A percentile compares a stretch with the other conserved stretches of the same genome.
Evolutionary conservation across 1,140 invertebrate genomes (phyloP).

Genomic region (Monomorium pharaonis): DNA sequence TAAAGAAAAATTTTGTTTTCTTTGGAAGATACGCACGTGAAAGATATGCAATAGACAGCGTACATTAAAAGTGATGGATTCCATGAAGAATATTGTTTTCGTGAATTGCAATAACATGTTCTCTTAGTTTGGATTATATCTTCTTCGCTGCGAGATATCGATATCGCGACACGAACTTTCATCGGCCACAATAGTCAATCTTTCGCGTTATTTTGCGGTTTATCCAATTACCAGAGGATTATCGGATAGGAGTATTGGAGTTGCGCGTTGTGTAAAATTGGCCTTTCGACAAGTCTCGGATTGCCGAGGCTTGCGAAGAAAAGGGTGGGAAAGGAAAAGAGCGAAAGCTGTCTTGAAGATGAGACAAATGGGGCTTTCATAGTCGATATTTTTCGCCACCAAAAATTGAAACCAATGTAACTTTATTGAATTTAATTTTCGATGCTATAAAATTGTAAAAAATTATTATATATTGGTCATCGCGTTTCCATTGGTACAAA

Average conservation of each 20-base stretch:
- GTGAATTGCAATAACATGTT: neutral
- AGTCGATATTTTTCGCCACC: constrained; percentile 1
- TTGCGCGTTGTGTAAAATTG: constrained; percentile 50
- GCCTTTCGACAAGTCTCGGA: constrained; percentile 29
- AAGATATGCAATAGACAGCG: neutral
- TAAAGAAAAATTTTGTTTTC: constrained; percentile 6
- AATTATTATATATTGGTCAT: neutral
- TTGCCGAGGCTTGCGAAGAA: constrained; percentile 11
- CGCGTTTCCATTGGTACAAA: neutral
- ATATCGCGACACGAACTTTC: neutral
- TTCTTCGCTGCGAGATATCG: constrained; percentile 20
- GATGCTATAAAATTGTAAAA: neutral
- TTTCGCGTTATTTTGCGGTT: constrained; percentile 43
- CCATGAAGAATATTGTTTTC: constrained; percentile 2
- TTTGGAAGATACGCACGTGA: neutral
- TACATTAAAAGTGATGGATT: neutral
- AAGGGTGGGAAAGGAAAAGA: neutral
- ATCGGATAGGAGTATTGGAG: constrained; percentile 43
- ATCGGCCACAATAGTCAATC: neutral
- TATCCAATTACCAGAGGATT: constrained; percentile 48
- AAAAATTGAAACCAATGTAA: neutral
- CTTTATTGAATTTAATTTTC: neutral
- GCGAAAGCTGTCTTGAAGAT: neutral
- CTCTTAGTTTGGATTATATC: neutral
- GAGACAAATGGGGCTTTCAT: constrained; percentile 6